Percentiles rank a stretch among this genome's conserved stretches.
These are phyloP conservation scores for Oreonectes daqikongensis DNA, from an alignment of 2,797 vertebrate genomes.

Conservation along the genomic window DNA sequence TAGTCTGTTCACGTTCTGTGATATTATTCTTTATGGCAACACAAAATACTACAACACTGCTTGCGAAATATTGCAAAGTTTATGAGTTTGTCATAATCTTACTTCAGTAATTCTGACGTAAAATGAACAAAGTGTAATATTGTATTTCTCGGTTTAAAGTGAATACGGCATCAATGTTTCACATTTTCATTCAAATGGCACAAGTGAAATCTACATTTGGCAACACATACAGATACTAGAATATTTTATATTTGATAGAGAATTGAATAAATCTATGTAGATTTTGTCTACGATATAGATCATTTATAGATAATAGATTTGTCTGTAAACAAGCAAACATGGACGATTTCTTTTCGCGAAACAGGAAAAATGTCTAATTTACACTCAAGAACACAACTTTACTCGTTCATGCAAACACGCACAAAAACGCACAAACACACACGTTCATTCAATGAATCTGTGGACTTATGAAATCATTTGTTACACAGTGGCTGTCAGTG, in stretches of 20 bases:
- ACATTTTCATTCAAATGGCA: slow-evolving; percentile 74
- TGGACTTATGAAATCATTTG: slow-evolving; percentile 68
- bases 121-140: background rate
- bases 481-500: slow-evolving; percentile 80
- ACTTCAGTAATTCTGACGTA: background rate
- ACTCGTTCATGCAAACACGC: slow-evolving; percentile 19
- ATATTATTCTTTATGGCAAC: background rate
- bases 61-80: too few species aligned
- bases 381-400: slow-evolving; percentile 26
- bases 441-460: slow-evolving; percentile 67
- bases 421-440: slow-evolving; percentile 18
- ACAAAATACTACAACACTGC: background rate
- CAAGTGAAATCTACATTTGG: slow-evolving; percentile 70
- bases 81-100: too few species aligned
- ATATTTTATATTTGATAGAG: slow-evolving; percentile 37
- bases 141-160: background rate
- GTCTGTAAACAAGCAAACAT: slow-evolving; percentile 47
- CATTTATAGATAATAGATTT: slow-evolving; percentile 47
- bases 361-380: slow-evolving; percentile 33
- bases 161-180: slow-evolving; percentile 43
- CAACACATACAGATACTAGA: slow-evolving; percentile 62
- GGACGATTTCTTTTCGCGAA: slow-evolving; percentile 34
- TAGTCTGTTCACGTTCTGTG: background rate
- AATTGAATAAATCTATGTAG: slow-evolving; percentile 24
- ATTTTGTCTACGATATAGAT: slow-evolving; percentile 34